These are phyloP conservation scores for Philonicus albiceps DNA, from an alignment of 2,888 invertebrate genomes.

Conservation along the genomic window DNA sequence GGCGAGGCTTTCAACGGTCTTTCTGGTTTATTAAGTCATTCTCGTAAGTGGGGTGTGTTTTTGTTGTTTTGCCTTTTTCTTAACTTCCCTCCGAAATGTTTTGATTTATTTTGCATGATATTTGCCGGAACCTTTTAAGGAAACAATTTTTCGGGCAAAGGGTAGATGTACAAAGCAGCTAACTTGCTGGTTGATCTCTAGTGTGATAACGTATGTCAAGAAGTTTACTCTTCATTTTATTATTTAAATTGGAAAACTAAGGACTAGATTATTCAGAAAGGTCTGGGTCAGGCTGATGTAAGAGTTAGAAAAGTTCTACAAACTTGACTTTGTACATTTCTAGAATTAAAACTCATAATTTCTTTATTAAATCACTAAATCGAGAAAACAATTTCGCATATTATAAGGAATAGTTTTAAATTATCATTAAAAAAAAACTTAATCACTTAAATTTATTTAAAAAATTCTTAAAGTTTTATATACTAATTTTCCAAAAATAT, in stretches of 20 bases:
- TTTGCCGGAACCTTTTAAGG: background rate
- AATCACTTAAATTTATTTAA: no score
- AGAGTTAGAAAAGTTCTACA: background rate
- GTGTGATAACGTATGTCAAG: background rate
- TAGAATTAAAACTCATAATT: background rate
- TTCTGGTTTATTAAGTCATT: constrained; percentile 32
- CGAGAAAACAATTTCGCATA: no score
- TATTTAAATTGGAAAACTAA: background rate
- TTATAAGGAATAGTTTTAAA: no score
- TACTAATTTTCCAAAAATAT: no score
- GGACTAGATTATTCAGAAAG: background rate
- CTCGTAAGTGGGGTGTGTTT: background rate
- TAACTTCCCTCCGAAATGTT: background rate
- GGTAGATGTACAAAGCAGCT: background rate
- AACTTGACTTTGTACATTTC: background rate
- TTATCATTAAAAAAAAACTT: no score
- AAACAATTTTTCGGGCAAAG: background rate
- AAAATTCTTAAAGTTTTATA: no score
- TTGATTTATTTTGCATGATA: background rate
- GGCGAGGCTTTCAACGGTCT: constrained; percentile 15
- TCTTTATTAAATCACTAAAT: background rate
- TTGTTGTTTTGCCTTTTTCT: background rate
- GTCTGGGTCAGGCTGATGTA: background rate
- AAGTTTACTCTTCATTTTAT: background rate
- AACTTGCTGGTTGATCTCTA: background rate